Evolutionary conservation across 2,797 vertebrate genomes (phyloP).

Genomic region (Danionella dracula): DNA sequence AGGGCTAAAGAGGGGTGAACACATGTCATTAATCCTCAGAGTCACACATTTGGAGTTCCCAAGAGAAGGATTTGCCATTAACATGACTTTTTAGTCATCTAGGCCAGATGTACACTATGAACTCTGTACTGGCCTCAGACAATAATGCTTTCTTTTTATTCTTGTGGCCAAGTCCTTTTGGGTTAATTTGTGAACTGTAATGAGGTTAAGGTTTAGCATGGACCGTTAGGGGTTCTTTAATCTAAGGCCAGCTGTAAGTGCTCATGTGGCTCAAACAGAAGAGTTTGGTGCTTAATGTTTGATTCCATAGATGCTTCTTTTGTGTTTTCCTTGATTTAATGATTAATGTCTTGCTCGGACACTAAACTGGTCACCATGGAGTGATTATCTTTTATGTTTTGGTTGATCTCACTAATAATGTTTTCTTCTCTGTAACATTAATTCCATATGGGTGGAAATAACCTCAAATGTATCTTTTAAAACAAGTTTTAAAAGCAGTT

Average conservation of each 20-base stretch:
- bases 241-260: neutral
- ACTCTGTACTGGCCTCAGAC: neutral
- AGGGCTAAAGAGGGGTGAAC: conserved; percentile 26
- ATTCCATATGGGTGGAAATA: too few relatives aligned
- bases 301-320: neutral
- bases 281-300: neutral
- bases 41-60: conserved; percentile 31
- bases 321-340: too few relatives aligned
- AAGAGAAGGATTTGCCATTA: conserved; percentile 21
- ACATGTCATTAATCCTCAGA: conserved; percentile 34
- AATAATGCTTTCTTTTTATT: conserved; percentile 2
- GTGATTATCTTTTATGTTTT: too few relatives aligned
- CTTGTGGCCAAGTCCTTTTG: neutral
- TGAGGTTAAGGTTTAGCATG: neutral
- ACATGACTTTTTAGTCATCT: conserved; percentile 21
- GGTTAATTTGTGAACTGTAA: conserved; percentile 1
- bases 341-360: too few relatives aligned
- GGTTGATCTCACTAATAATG: too few relatives aligned
- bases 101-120: conserved; percentile 7
- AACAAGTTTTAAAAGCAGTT: too few relatives aligned
- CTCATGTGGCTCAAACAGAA: neutral
- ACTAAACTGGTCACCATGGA: too few relatives aligned
- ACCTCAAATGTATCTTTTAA: too few relatives aligned
- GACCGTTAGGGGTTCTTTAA: neutral
- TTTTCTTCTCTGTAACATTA: too few relatives aligned